Conservation (phyloP, 2,888 invertebrate species). For the Laspeyria flexula region DNA sequence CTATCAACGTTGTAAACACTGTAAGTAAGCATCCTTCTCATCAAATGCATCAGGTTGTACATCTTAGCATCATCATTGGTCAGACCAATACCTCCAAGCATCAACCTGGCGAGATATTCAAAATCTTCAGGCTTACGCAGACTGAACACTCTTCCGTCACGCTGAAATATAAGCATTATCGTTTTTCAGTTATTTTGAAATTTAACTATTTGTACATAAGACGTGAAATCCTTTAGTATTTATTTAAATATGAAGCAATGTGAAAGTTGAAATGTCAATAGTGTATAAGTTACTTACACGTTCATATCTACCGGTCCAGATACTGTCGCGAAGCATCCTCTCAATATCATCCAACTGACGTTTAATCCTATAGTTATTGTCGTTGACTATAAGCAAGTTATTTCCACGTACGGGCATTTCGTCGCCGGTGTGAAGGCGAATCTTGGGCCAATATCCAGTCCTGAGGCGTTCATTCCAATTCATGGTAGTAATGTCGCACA, state of each 20-base stretch:
- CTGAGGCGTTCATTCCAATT: conserved; percentile 74
- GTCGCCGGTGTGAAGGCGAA: conserved; percentile 84
- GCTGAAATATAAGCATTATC: conserved; percentile 52
- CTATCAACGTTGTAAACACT: conserved; percentile 71
- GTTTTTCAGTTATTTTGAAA: background rate
- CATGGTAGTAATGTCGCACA: conserved; percentile 80
- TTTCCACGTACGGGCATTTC: conserved; percentile 85
- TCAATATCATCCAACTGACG: conserved; percentile 74
- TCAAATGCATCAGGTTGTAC: conserved; percentile 70
- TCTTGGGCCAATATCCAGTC: conserved; percentile 86
- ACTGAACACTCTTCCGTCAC: conserved; percentile 86
- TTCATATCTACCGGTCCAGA: conserved; percentile 68
- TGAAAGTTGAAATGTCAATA: background rate
- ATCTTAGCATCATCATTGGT: conserved; percentile 85
- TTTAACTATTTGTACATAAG: too few species aligned
- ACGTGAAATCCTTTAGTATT: too few species aligned
- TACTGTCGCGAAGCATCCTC: conserved; percentile 81
- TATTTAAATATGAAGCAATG: background rate
- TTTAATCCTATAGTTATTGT: conserved; percentile 63
- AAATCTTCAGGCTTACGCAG: conserved; percentile 88
- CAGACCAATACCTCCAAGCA: conserved; percentile 87
- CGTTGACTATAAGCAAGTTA: conserved; percentile 61
- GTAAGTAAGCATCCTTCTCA: conserved; percentile 71
- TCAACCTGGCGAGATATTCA: conserved; percentile 88
- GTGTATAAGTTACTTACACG: conserved; percentile 57